Evolutionary conservation across 2,113 vertebrate species (phyloP).

Genomic region (Rhabdomys dilectus): DNA sequence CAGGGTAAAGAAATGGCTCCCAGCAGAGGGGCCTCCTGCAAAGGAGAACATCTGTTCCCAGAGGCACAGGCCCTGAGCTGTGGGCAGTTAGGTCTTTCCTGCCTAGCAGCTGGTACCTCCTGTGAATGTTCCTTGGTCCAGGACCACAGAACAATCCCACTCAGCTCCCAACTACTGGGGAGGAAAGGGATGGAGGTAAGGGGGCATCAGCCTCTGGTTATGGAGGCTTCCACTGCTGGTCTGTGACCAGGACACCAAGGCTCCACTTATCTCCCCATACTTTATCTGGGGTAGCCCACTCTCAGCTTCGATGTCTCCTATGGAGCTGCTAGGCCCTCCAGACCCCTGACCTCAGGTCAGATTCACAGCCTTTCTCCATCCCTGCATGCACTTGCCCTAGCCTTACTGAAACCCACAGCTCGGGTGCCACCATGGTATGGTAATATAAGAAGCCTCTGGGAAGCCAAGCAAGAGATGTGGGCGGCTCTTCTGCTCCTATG

Average conservation of each 20-base stretch:
- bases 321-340: background rate
- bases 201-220: background rate
- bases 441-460: background rate
- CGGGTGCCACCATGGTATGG: background rate
- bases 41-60: background rate
- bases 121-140: background rate
- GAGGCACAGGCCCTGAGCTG: background rate
- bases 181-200: rapidly evolving
- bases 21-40: background rate
- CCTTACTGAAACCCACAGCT: background rate
- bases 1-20: background rate
- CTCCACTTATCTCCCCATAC: background rate
- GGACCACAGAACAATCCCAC: background rate
- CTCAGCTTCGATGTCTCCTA: background rate
- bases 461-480: background rate
- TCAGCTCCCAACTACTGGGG: background rate
- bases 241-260: background rate
- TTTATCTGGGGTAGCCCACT: background rate
- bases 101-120: background rate
- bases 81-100: background rate
- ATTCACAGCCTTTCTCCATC: background rate
- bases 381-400: background rate
- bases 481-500: background rate
- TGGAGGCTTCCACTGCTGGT: background rate
- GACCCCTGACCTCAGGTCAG: background rate